Conservation (phyloP, 2,797 vertebrate genomes). For the Epinephelus malabaricus region DNA sequence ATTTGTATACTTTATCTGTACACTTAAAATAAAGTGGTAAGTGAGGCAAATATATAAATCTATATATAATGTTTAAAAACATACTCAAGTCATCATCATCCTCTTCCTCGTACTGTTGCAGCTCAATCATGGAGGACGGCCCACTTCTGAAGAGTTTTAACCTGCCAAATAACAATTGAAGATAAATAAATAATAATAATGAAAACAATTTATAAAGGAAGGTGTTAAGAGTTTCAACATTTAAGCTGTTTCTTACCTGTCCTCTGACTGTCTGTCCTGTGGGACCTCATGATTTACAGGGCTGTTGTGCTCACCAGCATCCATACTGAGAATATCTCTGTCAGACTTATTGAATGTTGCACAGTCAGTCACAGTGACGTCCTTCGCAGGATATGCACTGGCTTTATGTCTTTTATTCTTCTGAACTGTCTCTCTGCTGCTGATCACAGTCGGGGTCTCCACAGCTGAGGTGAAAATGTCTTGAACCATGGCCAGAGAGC, state of each 20-base stretch:
- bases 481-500: slow-evolving; percentile 63
- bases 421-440: not conserved
- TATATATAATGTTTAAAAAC: slow-evolving; percentile 33
- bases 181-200: not conserved
- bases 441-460: not conserved
- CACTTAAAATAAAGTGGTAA: not conserved
- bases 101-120: slow-evolving; percentile 64
- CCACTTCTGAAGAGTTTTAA: slow-evolving; percentile 72
- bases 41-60: not conserved
- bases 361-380: slow-evolving; percentile 7
- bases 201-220: not conserved
- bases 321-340: slow-evolving; percentile 11
- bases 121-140: slow-evolving; percentile 78
- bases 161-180: slow-evolving; percentile 52
- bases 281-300: not conserved
- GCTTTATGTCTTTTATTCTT: slow-evolving; percentile 28
- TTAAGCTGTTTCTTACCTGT: slow-evolving; percentile 56
- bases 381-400: slow-evolving; percentile 17
- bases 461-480: slow-evolving; percentile 59
- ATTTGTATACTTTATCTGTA: too few relatives aligned
- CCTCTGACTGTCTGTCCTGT: slow-evolving; percentile 44
- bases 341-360: not conserved
- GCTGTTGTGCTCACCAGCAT: slow-evolving; percentile 22
- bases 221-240: not conserved
- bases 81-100: slow-evolving; percentile 69